Evolutionary conservation across 2,888 invertebrate genomes (phyloP).

Genomic region (Synergus umbraculus): DNA sequence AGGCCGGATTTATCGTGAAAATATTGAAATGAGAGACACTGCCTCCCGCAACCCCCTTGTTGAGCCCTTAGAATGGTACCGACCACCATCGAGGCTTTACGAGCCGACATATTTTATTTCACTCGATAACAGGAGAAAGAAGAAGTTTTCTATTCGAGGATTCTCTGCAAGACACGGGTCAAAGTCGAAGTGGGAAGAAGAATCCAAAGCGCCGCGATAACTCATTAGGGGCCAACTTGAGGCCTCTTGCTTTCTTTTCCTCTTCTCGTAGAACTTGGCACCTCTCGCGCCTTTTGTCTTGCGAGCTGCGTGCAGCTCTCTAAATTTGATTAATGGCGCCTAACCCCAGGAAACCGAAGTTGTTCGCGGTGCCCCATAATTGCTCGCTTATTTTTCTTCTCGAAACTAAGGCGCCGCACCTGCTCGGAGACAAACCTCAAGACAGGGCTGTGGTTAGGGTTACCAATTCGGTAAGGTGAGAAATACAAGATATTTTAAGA

Average conservation of each 20-base stretch:
- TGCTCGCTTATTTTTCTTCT: conserved; percentile 53
- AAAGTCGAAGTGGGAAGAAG: neutral
- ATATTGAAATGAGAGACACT: conserved; percentile 73
- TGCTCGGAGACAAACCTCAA: conserved; percentile 7
- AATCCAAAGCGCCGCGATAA: conserved; percentile 28
- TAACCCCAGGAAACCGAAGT: conserved; percentile 47
- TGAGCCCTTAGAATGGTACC: conserved; percentile 33
- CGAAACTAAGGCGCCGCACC: conserved; percentile 8
- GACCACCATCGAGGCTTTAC: conserved; percentile 58
- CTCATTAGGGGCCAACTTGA: conserved; percentile 33
- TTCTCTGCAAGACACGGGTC: conserved; percentile 2
- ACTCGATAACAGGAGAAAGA: conserved; percentile 20
- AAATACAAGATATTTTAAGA: neutral
- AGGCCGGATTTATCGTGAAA: conserved; percentile 72
- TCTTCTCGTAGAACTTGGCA: conserved; percentile 33
- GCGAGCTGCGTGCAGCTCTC: conserved; percentile 45
- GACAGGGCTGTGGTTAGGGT: neutral
- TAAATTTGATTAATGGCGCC: conserved; percentile 55
- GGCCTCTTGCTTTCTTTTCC: conserved; percentile 31
- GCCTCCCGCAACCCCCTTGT: conserved; percentile 38
- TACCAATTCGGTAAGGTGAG: neutral
- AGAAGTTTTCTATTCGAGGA: conserved; percentile 28
- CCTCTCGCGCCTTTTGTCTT: conserved; percentile 39
- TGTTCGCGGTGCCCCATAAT: conserved; percentile 51
- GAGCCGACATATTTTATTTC: conserved; percentile 62